A percentile compares a stretch with the other conserved stretches of the same genome.
Evolutionary conservation across 2,797 vertebrate species (phyloP).

Genomic region (Enteromius mattozi): DNA sequence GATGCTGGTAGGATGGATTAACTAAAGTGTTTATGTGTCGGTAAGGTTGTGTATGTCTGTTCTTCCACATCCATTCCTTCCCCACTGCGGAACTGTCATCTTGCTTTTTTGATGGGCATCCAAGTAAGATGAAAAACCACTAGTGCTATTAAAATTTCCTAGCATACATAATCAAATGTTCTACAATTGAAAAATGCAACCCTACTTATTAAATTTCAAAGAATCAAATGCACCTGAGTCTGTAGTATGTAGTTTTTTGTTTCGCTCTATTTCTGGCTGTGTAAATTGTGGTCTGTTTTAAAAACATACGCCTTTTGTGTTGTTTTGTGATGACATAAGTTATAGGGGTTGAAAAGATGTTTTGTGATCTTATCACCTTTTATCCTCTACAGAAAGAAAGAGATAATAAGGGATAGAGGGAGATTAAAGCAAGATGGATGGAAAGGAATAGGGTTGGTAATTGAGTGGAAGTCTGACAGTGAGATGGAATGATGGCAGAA

Average conservation of each 20-base stretch:
- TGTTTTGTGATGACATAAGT: conserved; percentile 44
- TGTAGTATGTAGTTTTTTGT: neutral
- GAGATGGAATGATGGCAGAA: conserved; percentile 38
- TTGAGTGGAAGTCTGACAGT: neutral
- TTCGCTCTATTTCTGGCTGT: neutral
- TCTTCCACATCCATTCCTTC: conserved; percentile 1
- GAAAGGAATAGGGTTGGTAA: neutral
- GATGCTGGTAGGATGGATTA: conserved; percentile 9
- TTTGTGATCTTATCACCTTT: conserved; percentile 11
- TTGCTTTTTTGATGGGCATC: conserved; percentile 3
- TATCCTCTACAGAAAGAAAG: conserved; percentile 2
- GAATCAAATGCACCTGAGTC: neutral
- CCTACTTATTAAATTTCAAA: neutral
- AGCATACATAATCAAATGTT: neutral
- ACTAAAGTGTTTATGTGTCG: neutral
- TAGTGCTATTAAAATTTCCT: neutral
- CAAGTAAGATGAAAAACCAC: neutral
- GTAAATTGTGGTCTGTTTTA: neutral
- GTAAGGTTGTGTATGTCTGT: conserved; percentile 1
- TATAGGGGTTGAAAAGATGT: conserved; percentile 40
- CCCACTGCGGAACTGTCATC: neutral
- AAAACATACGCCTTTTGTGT: neutral
- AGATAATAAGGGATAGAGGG: conserved; percentile 2
- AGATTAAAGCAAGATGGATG: conserved; percentile 24
- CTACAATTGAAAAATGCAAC: neutral